Conservation (phyloP, 1,140 invertebrate genomes). For the Galleria mellonella region DNA sequence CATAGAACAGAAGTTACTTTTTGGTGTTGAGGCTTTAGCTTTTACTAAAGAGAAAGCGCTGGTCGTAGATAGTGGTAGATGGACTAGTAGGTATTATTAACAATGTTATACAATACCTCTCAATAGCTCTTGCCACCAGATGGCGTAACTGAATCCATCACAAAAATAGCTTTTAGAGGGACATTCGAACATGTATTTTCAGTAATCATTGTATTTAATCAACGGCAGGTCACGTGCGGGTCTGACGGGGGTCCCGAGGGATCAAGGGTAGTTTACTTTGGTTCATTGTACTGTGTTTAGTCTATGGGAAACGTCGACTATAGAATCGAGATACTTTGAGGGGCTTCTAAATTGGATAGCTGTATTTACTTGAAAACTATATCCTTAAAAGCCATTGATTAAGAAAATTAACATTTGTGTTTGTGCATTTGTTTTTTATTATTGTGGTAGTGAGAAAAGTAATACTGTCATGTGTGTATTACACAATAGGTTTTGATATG, state of each 20-base stretch:
- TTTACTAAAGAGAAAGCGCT: too few species aligned
- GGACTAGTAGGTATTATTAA: not conserved
- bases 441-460: too few species aligned
- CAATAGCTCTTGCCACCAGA: constrained; percentile 2
- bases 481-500: too few species aligned
- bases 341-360: not conserved
- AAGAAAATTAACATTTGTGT: too few species aligned
- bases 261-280: constrained; percentile 20
- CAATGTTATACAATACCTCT: too few species aligned
- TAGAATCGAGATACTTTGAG: not conserved
- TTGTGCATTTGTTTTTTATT: too few species aligned
- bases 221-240: constrained; percentile 34
- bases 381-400: too few species aligned
- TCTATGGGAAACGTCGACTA: constrained; percentile 5
- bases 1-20: too few species aligned
- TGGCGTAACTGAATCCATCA: not conserved
- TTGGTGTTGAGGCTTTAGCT: too few species aligned
- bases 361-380: not conserved
- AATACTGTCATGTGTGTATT: too few species aligned
- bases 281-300: constrained; percentile 17
- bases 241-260: constrained; percentile 17
- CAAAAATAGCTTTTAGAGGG: not conserved
- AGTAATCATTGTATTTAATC: constrained; percentile 36
- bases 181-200: constrained; percentile 1
- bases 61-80: too few species aligned